Evolutionary conservation across 2,797 vertebrate species (phyloP).

Genomic region (Notoglanidium macrostoma): DNA sequence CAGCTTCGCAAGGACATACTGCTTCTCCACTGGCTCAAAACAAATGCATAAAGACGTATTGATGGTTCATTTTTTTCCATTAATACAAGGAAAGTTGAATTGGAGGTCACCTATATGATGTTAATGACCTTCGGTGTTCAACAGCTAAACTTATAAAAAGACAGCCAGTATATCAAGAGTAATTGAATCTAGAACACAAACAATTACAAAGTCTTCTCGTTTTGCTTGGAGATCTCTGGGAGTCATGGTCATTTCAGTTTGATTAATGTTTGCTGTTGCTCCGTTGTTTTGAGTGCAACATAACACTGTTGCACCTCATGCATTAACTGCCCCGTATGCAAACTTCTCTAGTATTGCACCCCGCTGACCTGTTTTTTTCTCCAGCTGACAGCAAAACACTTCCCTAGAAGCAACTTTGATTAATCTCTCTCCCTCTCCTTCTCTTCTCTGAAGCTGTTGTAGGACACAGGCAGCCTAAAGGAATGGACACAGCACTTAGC

Average conservation of each 20-base stretch:
- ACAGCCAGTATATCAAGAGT: constrained; percentile 21
- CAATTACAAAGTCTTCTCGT: constrained; percentile 40
- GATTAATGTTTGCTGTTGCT: constrained; percentile 57
- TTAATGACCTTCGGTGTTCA: constrained; percentile 30
- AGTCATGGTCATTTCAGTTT: constrained; percentile 50
- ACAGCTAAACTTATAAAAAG: constrained; percentile 42
- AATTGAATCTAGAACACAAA: constrained; percentile 48
- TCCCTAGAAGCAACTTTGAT: constrained; percentile 33
- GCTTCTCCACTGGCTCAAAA: background rate
- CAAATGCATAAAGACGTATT: constrained; percentile 26
- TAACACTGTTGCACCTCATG: constrained; percentile 23
- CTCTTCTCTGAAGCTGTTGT: constrained; percentile 7
- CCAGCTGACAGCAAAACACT: constrained; percentile 46
- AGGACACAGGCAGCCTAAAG: constrained; percentile 21
- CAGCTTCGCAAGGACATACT: background rate
- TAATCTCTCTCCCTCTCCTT: constrained; percentile 40
- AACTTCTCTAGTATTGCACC: constrained; percentile 38
- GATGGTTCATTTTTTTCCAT: constrained; percentile 7
- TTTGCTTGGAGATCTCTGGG: constrained; percentile 42
- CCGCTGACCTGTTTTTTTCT: constrained; percentile 54
- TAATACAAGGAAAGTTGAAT: background rate
- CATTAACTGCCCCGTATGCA: background rate
- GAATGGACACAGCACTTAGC: background rate
- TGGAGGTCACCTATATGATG: background rate
- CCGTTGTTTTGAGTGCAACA: constrained; percentile 49